Percentiles rank a stretch among this genome's conserved stretches.
Conservation (phyloP, 2,113 vertebrate genomes). For the Taxidea taxus region DNA sequence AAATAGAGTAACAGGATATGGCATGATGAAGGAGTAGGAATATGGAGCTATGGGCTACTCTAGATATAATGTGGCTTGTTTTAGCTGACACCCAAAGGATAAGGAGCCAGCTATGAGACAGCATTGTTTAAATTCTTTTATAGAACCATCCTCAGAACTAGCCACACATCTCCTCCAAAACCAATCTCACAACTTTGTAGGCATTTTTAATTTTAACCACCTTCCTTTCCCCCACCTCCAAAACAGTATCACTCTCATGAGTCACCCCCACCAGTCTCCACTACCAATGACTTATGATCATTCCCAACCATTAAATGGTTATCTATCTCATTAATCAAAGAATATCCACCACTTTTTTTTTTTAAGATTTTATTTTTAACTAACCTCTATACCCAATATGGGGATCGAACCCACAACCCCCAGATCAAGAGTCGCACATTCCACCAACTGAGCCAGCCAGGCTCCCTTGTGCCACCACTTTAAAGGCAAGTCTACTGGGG, state of each 20-base stretch:
- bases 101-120: neutral
- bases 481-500: neutral
- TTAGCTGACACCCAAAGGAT: neutral
- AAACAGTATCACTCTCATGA: neutral
- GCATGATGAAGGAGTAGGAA: neutral
- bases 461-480: neutral
- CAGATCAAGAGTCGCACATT: neutral
- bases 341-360: neutral
- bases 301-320: neutral
- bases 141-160: neutral
- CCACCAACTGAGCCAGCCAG: neutral
- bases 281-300: neutral
- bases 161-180: neutral
- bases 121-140: neutral
- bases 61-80: neutral
- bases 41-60: neutral
- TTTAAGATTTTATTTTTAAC: neutral
- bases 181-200: neutral
- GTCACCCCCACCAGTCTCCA: neutral
- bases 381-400: neutral
- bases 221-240: neutral
- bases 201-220: neutral
- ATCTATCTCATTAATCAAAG: neutral
- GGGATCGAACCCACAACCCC: neutral
- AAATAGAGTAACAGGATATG: neutral